A percentile compares a stretch with the other conserved stretches of the same genome.
These are phyloP conservation scores for Oeneis ivallda DNA, from an alignment of 2,888 invertebrate species.

Conservation along the genomic window DNA sequence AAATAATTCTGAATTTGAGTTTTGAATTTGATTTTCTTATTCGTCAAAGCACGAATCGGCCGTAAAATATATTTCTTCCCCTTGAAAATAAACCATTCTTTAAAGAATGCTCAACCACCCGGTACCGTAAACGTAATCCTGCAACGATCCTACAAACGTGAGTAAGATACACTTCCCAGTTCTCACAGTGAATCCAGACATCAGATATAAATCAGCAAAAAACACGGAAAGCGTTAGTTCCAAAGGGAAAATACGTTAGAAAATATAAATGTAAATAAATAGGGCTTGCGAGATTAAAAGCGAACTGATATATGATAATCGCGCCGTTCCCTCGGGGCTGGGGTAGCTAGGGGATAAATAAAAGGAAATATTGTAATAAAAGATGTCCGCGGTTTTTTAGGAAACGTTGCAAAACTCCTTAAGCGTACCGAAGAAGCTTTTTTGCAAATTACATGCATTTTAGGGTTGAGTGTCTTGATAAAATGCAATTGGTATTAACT, in stretches of 20 bases:
- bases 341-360: constrained; percentile 25
- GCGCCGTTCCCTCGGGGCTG: constrained; percentile 29
- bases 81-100: not conserved
- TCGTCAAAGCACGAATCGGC: not conserved
- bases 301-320: constrained; percentile 69
- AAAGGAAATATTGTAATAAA: constrained; percentile 1
- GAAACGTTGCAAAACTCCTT: not conserved
- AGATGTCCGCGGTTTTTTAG: not conserved
- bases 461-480: no score
- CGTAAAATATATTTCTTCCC: not conserved
- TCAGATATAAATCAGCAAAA: constrained; percentile 74
- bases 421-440: not conserved
- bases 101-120: not conserved
- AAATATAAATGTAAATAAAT: constrained; percentile 75
- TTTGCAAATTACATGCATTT: no score
- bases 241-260: constrained; percentile 74
- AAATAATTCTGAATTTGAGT: no score
- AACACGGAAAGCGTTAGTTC: constrained; percentile 71
- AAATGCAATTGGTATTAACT: no score
- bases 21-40: not conserved
- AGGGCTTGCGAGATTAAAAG: constrained; percentile 75
- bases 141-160: constrained; percentile 1
- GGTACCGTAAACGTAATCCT: not conserved
- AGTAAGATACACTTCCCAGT: not conserved
- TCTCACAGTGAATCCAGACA: constrained; percentile 51